Percentiles rank a stretch among this genome's conserved stretches.
Evolutionary conservation across 2,888 invertebrate genomes (phyloP).

Genomic region (Orthonychiurus folsomi): DNA sequence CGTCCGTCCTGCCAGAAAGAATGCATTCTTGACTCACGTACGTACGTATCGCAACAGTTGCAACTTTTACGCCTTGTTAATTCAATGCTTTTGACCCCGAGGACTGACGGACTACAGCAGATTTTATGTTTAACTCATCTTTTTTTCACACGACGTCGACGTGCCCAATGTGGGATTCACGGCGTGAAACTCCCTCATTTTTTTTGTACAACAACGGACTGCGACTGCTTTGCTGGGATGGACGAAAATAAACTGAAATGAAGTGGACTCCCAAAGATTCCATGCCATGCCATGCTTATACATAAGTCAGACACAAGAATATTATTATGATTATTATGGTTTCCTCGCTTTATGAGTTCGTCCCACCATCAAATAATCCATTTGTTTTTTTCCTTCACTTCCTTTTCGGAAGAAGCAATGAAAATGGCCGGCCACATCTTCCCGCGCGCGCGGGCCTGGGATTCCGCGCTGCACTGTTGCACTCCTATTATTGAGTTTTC

Average conservation of each 20-base stretch:
- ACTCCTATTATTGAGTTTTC: background rate
- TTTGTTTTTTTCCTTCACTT: background rate
- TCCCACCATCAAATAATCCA: too few relatives aligned
- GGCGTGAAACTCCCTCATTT: background rate
- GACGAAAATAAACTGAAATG: too few relatives aligned
- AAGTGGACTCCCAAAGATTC: too few relatives aligned
- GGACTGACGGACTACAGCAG: too few relatives aligned
- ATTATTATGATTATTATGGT: slow-evolving; percentile 1
- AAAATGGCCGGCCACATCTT: too few relatives aligned
- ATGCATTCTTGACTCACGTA: too few relatives aligned
- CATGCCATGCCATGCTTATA: too few relatives aligned
- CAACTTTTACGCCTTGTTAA: slow-evolving; percentile 27
- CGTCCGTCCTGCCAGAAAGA: too few relatives aligned
- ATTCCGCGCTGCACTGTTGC: background rate
- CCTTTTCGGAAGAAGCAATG: background rate
- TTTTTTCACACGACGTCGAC: slow-evolving; percentile 6
- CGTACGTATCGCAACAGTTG: too few relatives aligned
- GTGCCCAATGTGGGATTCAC: slow-evolving; percentile 10
- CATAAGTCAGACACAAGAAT: too few relatives aligned
- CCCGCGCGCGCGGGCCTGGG: background rate
- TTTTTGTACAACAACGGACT: too few relatives aligned
- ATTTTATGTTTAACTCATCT: slow-evolving; percentile 24
- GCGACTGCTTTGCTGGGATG: too few relatives aligned
- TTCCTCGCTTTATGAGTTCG: background rate
- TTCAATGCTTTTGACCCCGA: slow-evolving; percentile 24